Percentiles rank a stretch among this genome's conserved stretches.
These are phyloP conservation scores for Sarcophilus harrisii DNA, from an alignment of 2,797 vertebrate genomes.

Conservation along the genomic window DNA sequence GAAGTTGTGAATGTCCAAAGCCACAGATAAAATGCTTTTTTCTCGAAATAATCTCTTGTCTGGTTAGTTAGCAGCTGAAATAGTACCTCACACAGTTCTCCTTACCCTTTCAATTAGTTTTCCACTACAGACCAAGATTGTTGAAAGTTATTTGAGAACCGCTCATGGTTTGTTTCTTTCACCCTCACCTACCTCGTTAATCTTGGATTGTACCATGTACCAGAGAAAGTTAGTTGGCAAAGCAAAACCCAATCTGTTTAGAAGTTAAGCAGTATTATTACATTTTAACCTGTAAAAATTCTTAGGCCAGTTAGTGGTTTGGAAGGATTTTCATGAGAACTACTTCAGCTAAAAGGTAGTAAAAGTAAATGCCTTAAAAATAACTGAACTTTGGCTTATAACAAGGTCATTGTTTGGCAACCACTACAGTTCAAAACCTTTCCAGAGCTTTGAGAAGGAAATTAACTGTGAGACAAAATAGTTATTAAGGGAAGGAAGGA, in stretches of 20 bases:
- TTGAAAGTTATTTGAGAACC: constrained; percentile 23
- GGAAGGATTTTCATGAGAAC: constrained; percentile 83
- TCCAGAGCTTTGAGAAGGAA: constrained; percentile 73
- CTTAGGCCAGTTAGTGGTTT: constrained; percentile 78
- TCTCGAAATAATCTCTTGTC: background rate
- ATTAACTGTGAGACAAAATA: constrained; percentile 70
- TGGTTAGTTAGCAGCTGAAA: background rate
- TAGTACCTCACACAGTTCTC: constrained; percentile 4
- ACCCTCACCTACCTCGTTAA: background rate
- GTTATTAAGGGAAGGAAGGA: constrained; percentile 62
- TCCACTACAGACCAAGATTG: background rate
- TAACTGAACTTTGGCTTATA: constrained; percentile 79
- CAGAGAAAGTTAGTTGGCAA: constrained; percentile 62
- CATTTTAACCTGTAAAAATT: constrained; percentile 76
- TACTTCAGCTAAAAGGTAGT: constrained; percentile 79
- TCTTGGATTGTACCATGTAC: constrained; percentile 62
- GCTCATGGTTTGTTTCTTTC: constrained; percentile 21
- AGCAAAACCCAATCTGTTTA: constrained; percentile 68
- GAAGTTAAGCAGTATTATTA: constrained; percentile 71
- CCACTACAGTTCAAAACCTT: constrained; percentile 75
- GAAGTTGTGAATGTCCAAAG: constrained; percentile 48
- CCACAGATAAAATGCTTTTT: constrained; percentile 19
- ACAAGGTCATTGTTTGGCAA: constrained; percentile 77
- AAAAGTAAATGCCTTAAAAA: constrained; percentile 82
- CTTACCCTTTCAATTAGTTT: constrained; percentile 52